Evolutionary conservation across 2,113 vertebrate genomes (phyloP).

Genomic region (Miniopterus natalensis): DNA sequence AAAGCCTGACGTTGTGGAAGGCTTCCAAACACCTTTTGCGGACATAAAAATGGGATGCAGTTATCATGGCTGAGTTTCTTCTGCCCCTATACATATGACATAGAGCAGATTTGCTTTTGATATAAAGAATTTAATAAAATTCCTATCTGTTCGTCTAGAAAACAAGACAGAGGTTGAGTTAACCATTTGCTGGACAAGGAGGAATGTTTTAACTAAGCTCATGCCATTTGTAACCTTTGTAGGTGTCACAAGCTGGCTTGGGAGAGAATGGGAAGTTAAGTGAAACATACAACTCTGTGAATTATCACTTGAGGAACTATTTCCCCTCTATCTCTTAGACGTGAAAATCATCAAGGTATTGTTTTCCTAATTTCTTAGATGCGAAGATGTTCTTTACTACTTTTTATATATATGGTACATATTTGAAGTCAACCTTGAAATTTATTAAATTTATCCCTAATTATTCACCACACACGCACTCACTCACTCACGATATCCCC

Average conservation of each 20-base stretch:
- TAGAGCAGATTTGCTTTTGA: not conserved
- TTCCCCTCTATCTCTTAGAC: not conserved
- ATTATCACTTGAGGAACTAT: not conserved
- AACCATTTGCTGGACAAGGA: not conserved
- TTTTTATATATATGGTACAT: not conserved
- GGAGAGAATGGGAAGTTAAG: not conserved
- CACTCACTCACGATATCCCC: not conserved
- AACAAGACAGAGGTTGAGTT: not conserved
- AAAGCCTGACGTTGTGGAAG: not conserved
- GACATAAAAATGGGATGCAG: not conserved
- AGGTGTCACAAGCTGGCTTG: not conserved
- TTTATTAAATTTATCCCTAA: not conserved
- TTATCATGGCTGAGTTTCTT: not conserved
- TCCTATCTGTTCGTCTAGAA: not conserved
- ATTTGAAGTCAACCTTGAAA: not conserved
- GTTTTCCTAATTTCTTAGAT: not conserved
- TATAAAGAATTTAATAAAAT: not conserved
- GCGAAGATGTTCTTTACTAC: not conserved
- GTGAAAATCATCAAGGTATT: not conserved
- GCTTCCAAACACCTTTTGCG: not conserved
- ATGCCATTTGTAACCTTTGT: not conserved
- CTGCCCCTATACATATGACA: not conserved
- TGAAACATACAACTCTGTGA: not conserved
- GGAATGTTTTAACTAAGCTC: not conserved
- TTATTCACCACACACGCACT: not conserved